Evolutionary conservation across 1,140 invertebrate genomes (phyloP).

Genomic region (Hycleus cichorii): DNA sequence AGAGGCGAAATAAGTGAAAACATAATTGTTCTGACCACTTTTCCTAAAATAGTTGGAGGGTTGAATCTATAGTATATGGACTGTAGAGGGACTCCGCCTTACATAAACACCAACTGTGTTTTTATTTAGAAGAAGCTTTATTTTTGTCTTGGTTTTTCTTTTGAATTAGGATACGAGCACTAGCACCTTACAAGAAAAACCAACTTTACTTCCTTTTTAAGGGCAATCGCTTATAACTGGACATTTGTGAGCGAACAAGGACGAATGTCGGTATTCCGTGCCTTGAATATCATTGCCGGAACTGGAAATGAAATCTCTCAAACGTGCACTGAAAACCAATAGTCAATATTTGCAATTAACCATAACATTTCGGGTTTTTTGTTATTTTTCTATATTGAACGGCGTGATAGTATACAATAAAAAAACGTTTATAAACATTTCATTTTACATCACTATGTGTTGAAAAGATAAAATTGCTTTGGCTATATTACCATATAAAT

Average conservation of each 20-base stretch:
- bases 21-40: constrained; percentile 24
- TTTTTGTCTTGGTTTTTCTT: constrained; percentile 23
- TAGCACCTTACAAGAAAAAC: constrained; percentile 7
- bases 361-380: neutral
- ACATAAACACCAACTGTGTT: constrained; percentile 24
- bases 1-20: constrained; percentile 17
- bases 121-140: constrained; percentile 19
- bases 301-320: constrained; percentile 19
- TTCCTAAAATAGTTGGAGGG: constrained; percentile 4
- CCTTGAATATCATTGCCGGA: constrained; percentile 15
- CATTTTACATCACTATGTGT: constrained; percentile 7
- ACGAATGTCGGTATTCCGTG: constrained; percentile 17
- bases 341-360: constrained; percentile 14
- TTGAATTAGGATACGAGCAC: constrained; percentile 16
- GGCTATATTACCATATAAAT: constrained; percentile 13
- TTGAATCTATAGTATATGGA: constrained; percentile 10
- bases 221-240: constrained; percentile 18
- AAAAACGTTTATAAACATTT: neutral
- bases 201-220: constrained; percentile 14
- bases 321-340: constrained; percentile 16
- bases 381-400: constrained; percentile 5
- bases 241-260: constrained; percentile 18
- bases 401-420: neutral
- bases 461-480: constrained; percentile 7
- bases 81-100: constrained; percentile 17